Evolutionary conservation across 2,888 invertebrate genomes (phyloP).

Genomic region (Caenorhabditis wallacei): DNA sequence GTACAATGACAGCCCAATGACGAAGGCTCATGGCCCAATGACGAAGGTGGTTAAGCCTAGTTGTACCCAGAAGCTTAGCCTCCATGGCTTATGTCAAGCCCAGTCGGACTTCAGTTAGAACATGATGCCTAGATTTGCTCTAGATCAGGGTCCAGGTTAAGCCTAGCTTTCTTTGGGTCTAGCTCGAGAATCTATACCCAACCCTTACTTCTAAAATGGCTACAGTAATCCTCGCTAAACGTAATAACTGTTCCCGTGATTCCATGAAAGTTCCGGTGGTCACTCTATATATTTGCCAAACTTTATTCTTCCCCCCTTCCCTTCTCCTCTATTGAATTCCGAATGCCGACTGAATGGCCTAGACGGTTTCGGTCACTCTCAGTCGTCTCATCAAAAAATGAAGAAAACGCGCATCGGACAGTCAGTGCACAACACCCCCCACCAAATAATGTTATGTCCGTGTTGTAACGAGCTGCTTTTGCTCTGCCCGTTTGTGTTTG

Average conservation of each 20-base stretch:
- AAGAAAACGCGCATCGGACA: constrained; percentile 4
- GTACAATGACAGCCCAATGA: too few species aligned
- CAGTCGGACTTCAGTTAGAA: too few species aligned
- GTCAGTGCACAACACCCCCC: constrained; percentile 7
- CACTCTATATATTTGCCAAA: constrained; percentile 25
- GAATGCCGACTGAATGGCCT: constrained; percentile 6
- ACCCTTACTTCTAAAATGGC: background rate
- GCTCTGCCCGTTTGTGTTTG: constrained; percentile 44
- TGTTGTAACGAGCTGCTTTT: constrained; percentile 58
- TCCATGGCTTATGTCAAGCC: too few species aligned
- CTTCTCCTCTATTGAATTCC: constrained; percentile 24
- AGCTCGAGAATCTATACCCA: too few species aligned
- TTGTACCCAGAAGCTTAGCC: too few species aligned
- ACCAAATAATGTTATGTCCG: constrained; percentile 61
- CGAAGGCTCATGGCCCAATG: too few species aligned
- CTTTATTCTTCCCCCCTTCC: constrained; percentile 10
- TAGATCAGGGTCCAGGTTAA: too few species aligned
- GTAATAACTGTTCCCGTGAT: background rate
- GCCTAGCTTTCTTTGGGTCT: too few species aligned
- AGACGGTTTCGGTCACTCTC: constrained; percentile 57
- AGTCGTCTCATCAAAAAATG: constrained; percentile 26
- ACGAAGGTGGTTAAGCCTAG: too few species aligned
- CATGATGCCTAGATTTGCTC: too few species aligned
- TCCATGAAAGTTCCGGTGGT: constrained; percentile 32
- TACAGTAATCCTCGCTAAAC: background rate